A percentile compares a stretch with the other conserved stretches of the same genome.
Conservation (phyloP, 2,797 vertebrate species). For the Neosalanx taihuensis region DNA sequence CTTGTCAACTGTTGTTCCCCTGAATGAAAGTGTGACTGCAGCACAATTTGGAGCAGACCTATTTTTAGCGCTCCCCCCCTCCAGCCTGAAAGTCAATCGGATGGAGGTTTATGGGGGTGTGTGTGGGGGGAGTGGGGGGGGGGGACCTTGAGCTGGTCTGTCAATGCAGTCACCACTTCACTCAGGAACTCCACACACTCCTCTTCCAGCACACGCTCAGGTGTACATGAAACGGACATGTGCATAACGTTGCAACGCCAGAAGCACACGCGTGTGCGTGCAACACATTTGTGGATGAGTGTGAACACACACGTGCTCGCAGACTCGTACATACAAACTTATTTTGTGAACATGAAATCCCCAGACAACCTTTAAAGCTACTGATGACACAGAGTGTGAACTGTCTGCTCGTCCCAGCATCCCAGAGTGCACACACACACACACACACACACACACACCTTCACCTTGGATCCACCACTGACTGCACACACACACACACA, state of each 20-base stretch:
- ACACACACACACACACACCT: neutral
- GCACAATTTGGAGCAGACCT: constrained; percentile 62
- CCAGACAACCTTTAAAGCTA: neutral
- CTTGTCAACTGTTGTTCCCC: constrained; percentile 43
- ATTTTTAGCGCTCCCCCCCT: constrained; percentile 63
- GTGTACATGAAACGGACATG: too few relatives aligned
- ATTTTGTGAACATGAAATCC: too few relatives aligned
- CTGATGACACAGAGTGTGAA: neutral
- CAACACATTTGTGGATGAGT: neutral
- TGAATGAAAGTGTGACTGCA: constrained; percentile 64
- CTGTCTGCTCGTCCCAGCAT: too few relatives aligned
- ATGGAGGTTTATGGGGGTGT: constrained; percentile 41
- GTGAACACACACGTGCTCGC: neutral
- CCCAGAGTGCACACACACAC: neutral
- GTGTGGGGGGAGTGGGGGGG: constrained; percentile 6
- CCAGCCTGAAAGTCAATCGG: constrained; percentile 69
- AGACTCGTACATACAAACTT: neutral
- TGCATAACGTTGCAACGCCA: neutral
- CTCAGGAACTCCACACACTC: constrained; percentile 24
- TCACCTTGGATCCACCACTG: neutral
- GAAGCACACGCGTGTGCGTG: neutral
- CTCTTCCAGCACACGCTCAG: neutral
- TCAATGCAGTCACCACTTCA: constrained; percentile 59
- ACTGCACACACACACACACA: constrained; percentile 4
- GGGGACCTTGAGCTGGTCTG: constrained; percentile 63